Evolutionary conservation across 2,113 vertebrate species (phyloP).

Genomic region (Papio anubis): DNA sequence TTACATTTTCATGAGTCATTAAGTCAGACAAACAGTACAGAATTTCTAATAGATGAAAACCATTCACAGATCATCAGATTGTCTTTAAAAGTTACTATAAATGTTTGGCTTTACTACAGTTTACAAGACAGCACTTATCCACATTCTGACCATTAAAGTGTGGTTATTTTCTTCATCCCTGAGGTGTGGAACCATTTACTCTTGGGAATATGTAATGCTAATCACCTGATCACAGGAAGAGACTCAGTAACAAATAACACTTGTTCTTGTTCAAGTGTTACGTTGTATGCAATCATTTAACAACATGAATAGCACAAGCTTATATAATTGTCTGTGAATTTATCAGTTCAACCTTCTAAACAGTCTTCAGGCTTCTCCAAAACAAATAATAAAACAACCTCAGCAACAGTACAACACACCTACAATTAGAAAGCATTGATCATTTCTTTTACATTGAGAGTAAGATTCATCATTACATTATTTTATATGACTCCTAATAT

Average conservation of each 20-base stretch:
- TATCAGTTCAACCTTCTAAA: not conserved
- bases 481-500: not conserved
- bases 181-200: not conserved
- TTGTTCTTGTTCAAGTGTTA: not conserved
- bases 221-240: not conserved
- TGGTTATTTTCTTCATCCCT: conserved; percentile 43
- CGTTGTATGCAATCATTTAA: not conserved
- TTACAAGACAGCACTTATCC: conserved; percentile 63
- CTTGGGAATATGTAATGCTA: not conserved
- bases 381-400: not conserved
- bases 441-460: not conserved
- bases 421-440: not conserved
- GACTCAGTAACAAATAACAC: not conserved
- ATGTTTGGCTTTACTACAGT: conserved; percentile 64
- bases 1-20: conserved; percentile 73
- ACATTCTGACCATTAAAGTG: conserved; percentile 37
- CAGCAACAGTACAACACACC: not conserved
- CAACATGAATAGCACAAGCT: not conserved
- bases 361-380: not conserved
- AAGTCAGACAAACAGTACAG: conserved; percentile 65
- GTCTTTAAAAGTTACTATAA: conserved; percentile 66
- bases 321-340: not conserved
- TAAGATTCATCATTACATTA: not conserved
- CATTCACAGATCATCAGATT: conserved; percentile 50
- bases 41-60: conserved; percentile 63